Conservation (phyloP, 2,797 vertebrate species). For the Pangasius sanitwongsei region DNA sequence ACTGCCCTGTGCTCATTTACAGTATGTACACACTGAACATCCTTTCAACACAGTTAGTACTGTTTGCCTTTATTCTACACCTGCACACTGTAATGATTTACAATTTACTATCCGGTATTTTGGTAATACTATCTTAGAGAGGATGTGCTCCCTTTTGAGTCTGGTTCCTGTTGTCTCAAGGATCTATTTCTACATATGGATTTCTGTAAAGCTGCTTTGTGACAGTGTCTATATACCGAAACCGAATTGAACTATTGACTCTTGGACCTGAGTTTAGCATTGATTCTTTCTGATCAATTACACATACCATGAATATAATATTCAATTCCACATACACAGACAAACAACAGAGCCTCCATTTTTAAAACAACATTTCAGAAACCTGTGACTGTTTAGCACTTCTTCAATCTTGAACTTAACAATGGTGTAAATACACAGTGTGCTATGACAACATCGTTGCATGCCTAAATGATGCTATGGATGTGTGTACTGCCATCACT, state of each 20-base stretch:
- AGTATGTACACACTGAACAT: neutral
- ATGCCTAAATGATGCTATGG: neutral
- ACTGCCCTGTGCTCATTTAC: neutral
- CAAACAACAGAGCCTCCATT: neutral
- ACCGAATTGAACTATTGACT: neutral
- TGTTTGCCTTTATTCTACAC: conserved; percentile 1
- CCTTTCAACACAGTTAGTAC: neutral
- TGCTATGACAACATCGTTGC: neutral
- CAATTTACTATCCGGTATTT: neutral
- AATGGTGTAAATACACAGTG: neutral
- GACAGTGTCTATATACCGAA: neutral
- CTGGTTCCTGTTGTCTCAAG: neutral
- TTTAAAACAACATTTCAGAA: neutral
- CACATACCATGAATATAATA: neutral
- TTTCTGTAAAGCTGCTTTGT: neutral
- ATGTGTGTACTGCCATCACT: neutral
- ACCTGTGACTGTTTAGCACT: neutral
- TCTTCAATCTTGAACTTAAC: neutral
- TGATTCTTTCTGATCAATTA: neutral
- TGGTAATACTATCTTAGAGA: no score
- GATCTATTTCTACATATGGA: neutral
- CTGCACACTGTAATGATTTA: neutral
- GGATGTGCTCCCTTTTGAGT: neutral
- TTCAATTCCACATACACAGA: neutral
- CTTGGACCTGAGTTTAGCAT: neutral